Percentiles rank a stretch among this genome's conserved stretches.
Evolutionary conservation across 2,113 vertebrate genomes (phyloP).

Genomic region (Cheilinus undulatus): DNA sequence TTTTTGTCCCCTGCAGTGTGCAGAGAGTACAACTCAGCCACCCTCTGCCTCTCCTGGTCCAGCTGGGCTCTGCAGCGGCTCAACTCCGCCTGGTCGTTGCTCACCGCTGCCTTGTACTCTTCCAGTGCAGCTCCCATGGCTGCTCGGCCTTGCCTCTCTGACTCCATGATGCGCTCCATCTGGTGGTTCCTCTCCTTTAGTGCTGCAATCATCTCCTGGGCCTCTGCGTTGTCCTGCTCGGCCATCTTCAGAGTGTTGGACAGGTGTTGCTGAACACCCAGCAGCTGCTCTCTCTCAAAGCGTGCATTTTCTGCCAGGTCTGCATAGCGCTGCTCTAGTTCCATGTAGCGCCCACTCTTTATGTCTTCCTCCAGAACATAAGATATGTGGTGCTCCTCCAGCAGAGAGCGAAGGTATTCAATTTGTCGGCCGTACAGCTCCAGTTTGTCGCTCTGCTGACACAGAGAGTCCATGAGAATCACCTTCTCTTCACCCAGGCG

Average conservation of each 20-base stretch:
- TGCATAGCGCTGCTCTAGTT: slow-evolving; percentile 93
- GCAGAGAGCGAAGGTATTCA: slow-evolving; percentile 90
- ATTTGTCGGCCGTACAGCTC: slow-evolving; percentile 93
- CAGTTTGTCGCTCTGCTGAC: slow-evolving; percentile 94
- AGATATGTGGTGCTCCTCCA: slow-evolving; percentile 91
- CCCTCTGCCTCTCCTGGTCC: slow-evolving; percentile 93
- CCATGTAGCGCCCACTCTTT: slow-evolving; percentile 94
- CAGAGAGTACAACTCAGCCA: slow-evolving; percentile 92
- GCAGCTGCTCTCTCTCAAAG: slow-evolving; percentile 94
- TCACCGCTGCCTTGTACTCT: slow-evolving; percentile 89
- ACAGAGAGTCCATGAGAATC: slow-evolving; percentile 95
- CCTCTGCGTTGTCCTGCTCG: slow-evolving; percentile 95
- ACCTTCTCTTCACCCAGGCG: slow-evolving; percentile 94
- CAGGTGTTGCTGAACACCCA: slow-evolving; percentile 95
- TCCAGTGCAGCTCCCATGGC: slow-evolving; percentile 87
- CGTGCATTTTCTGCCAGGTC: slow-evolving; percentile 92
- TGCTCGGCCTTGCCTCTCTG: slow-evolving; percentile 88
- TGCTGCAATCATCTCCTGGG: slow-evolving; percentile 91
- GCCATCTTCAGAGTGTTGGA: slow-evolving; percentile 97
- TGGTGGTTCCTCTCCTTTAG: slow-evolving; percentile 95
- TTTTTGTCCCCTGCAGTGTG: slow-evolving; percentile 92
- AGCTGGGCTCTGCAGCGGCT: slow-evolving; percentile 90
- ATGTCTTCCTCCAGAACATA: slow-evolving; percentile 92
- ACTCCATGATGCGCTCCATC: slow-evolving; percentile 92
- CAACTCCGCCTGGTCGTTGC: slow-evolving; percentile 90